These are phyloP conservation scores for Serranus cabrilla DNA, from an alignment of 2,797 vertebrate genomes.

Conservation along the genomic window DNA sequence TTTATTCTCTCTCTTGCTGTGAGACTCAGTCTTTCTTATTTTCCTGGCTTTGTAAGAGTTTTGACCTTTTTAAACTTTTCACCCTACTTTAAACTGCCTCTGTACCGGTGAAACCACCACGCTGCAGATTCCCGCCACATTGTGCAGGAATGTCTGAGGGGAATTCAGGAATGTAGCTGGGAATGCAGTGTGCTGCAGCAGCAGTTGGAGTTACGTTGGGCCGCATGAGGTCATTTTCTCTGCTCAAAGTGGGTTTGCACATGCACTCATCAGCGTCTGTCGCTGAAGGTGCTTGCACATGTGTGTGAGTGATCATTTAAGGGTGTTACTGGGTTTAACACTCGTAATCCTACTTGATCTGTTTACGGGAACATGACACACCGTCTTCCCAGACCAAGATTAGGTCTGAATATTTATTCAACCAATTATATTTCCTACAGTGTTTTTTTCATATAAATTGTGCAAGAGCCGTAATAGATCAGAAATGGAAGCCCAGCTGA, in stretches of 20 bases:
- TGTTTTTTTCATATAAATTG: constrained; percentile 19
- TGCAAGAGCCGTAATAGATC: constrained; percentile 13
- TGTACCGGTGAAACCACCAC: constrained; percentile 28
- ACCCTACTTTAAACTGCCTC: constrained; percentile 10
- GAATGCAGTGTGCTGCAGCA: constrained; percentile 59
- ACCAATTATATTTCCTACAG: background rate
- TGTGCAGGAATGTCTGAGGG: constrained; percentile 62
- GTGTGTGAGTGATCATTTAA: constrained; percentile 10
- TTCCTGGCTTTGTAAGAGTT: background rate
- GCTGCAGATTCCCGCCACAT: constrained; percentile 53
- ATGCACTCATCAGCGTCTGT: background rate
- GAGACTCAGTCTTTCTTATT: background rate
- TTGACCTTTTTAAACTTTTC: constrained; percentile 44
- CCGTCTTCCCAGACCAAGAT: constrained; percentile 40
- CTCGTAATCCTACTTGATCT: constrained; percentile 50
- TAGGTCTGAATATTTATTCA: constrained; percentile 33
- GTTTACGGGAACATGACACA: constrained; percentile 48
- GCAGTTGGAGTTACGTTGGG: constrained; percentile 34
- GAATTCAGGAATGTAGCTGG: constrained; percentile 63
- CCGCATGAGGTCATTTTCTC: constrained; percentile 49
- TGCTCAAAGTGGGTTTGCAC: constrained; percentile 16
- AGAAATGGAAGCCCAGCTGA: constrained; percentile 14
- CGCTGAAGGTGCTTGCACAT: background rate
- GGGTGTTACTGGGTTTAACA: constrained; percentile 43
- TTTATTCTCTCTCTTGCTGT: background rate